Percentiles rank a stretch among this genome's conserved stretches.
phyloP scores from a whole-genome alignment of 2,888 invertebrate species.

The Oscheius onirici region DNA sequence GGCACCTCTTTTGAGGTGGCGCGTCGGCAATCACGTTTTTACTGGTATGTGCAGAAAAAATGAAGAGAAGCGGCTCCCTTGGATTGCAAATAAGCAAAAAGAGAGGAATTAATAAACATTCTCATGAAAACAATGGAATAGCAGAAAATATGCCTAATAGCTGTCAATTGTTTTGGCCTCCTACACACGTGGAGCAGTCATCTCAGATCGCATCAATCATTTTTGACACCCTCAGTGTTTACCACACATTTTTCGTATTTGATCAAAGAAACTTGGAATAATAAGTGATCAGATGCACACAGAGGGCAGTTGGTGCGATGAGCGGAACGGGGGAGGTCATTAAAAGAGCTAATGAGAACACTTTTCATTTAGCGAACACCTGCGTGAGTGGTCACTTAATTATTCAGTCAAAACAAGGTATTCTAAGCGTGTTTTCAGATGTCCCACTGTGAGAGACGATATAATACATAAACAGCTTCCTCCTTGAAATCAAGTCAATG shows the following conservation, averaged over 20 bases:
- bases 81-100: too few relatives aligned
- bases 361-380: neutral
- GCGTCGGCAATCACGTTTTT: slow-evolving; percentile 17
- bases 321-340: neutral
- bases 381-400: neutral
- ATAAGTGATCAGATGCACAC: neutral
- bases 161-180: slow-evolving; percentile 1
- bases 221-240: slow-evolving; percentile 14
- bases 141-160: neutral
- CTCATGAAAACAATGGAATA: neutral
- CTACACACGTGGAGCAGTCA: slow-evolving; percentile 15
- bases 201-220: slow-evolving; percentile 21
- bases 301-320: neutral
- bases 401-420: neutral
- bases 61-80: neutral
- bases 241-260: neutral
- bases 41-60: neutral
- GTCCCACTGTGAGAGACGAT: neutral
- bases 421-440: neutral
- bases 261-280: neutral
- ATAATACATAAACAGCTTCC: neutral
- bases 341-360: neutral
- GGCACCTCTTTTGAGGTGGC: slow-evolving; percentile 20
- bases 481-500: neutral
- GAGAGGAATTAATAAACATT: neutral